Conservation (phyloP, 2,888 invertebrate genomes). For the Coelopa pilipes region DNA sequence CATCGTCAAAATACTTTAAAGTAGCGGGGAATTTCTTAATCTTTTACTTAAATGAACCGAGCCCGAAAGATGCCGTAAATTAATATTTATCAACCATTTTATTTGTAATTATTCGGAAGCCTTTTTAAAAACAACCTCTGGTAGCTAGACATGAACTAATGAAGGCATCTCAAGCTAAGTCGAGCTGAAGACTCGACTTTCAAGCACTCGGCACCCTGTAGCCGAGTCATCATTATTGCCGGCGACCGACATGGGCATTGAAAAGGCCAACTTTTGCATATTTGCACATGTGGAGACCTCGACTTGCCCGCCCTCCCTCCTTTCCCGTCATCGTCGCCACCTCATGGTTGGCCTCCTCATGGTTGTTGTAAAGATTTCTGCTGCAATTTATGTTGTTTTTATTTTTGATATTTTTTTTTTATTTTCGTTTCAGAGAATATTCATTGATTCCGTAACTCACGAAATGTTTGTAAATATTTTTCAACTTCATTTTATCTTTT, state of each 20-base stretch:
- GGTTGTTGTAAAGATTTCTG: too few relatives aligned
- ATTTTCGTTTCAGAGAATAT: neutral
- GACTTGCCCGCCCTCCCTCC: too few relatives aligned
- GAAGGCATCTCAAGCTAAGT: neutral
- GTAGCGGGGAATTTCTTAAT: too few relatives aligned
- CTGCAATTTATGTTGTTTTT: neutral
- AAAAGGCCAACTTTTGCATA: constrained; percentile 34
- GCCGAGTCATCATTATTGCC: constrained; percentile 8
- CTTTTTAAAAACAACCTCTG: too few relatives aligned
- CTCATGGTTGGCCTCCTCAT: too few relatives aligned
- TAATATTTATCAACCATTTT: too few relatives aligned
- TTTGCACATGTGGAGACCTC: constrained; percentile 27
- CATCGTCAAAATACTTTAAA: too few relatives aligned
- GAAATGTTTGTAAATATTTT: constrained; percentile 48
- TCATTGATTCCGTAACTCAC: constrained; percentile 40
- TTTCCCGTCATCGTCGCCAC: too few relatives aligned
- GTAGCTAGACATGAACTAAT: constrained; percentile 2
- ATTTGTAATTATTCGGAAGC: too few relatives aligned
- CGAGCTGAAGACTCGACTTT: neutral
- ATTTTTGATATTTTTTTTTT: neutral
- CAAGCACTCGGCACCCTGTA: neutral
- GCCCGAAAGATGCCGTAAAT: too few relatives aligned
- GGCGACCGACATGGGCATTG: constrained; percentile 20
- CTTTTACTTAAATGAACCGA: too few relatives aligned
- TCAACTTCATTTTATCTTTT: constrained; percentile 1